A percentile compares a stretch with the other conserved stretches of the same genome.
Evolutionary conservation across 2,113 vertebrate species (phyloP).

Genomic region (Hepsetus odoe): DNA sequence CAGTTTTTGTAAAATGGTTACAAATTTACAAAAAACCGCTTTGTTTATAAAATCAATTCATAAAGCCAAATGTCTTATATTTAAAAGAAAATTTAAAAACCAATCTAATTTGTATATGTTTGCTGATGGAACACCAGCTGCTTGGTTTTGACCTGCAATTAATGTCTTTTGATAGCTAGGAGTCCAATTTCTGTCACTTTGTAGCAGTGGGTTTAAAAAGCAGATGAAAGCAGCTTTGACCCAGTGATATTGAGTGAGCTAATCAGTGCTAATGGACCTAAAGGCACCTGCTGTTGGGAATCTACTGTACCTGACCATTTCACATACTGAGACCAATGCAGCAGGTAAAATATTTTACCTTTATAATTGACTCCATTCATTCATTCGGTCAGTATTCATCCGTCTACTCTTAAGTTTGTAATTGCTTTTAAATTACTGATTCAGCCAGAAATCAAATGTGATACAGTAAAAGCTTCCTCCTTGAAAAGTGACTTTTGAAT

Average conservation of each 20-base stretch:
- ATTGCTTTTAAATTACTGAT: neutral
- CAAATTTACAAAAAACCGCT: no score
- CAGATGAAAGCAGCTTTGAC: neutral
- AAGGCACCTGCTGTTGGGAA: neutral
- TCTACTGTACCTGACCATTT: neutral
- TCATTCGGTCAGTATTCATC: neutral
- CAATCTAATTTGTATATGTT: neutral
- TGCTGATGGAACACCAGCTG: neutral
- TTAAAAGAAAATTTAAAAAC: no score
- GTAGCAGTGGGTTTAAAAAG: neutral
- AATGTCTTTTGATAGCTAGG: neutral
- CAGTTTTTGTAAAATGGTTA: no score
- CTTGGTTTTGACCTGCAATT: neutral
- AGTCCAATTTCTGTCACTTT: neutral
- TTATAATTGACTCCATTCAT: neutral
- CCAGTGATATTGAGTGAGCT: constrained; percentile 15
- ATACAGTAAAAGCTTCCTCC: no score
- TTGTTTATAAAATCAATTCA: no score
- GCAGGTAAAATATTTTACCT: neutral
- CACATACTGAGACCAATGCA: neutral
- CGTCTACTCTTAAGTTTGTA: neutral
- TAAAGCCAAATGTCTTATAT: no score
- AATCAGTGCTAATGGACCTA: constrained; percentile 20
- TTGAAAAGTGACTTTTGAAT: no score
- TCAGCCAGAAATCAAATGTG: neutral